Evolutionary conservation across 2,113 vertebrate genomes (phyloP), one percentile per base, ranked within the genome.

Genomic region (Morphnarchus princeps): DNA sequence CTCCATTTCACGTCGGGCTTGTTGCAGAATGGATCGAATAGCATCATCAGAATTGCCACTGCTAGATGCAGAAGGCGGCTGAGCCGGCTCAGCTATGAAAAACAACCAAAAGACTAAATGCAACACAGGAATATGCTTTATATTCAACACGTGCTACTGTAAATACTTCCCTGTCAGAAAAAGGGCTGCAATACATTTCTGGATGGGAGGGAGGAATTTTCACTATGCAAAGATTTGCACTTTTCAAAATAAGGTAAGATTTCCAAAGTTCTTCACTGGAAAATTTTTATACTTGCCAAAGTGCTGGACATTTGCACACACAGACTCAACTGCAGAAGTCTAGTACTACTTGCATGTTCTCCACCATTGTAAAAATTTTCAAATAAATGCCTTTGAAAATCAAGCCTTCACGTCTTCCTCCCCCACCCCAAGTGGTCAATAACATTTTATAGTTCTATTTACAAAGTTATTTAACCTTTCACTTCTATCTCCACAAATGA

Each of bases 1-100:
- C 97, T 99, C 99, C 99, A 99, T 99, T 97, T 99, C 99, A 11
- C 99, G 98, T 93, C 99, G 99, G 84, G 99, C 99, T 98, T 99
- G 99, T 97, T 99, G 99, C 80, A 99, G 98, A 97, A 99, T 99
- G 97, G 99, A 99, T 97, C 99, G 99, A 97, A 99, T 99, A 81
- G 99, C 99, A 63, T 99, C 99, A n/a, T 99, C 99, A 4, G 99
- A 99, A 90, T 98, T 98, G 87, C 98, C 98, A 28, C 98, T 96
- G 82, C 98, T 97, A 49, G 98, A 98, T 17, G 98, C 71, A 36
- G 98, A 98, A 88, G 98, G 98, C 7, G 98, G 98, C 97, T 99
- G 99, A 97, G 98, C 98, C 71, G 99, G 98, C 98, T 99, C 99
- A 97, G 98, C 98, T 98, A 98, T 62, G 79, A 16, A 95, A 96